Percentiles rank a stretch among this genome's conserved stretches.
Conservation (phyloP, 2,888 invertebrate species). For the Drosophila emarginata region DNA sequence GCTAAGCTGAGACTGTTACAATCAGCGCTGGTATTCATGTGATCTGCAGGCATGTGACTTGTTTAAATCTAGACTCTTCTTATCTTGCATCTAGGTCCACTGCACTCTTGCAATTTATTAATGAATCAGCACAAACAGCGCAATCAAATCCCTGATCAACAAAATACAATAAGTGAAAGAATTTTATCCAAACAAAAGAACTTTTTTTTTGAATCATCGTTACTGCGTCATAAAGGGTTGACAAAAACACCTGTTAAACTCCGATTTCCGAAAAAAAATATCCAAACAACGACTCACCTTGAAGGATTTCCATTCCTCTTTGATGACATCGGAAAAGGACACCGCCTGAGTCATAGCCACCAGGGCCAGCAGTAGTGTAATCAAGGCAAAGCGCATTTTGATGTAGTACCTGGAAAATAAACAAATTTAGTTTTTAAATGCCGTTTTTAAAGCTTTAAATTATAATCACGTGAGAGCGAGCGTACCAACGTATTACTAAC, state of each 20-base stretch:
- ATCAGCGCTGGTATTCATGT: slow-evolving; percentile 50
- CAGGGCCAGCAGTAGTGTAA: slow-evolving; percentile 70
- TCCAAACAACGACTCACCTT: slow-evolving; percentile 84
- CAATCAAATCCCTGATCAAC: slow-evolving; percentile 30
- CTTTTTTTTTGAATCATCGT: slow-evolving; percentile 34
- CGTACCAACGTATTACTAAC: not conserved
- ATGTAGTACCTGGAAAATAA: not conserved
- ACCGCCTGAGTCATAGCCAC: slow-evolving; percentile 86
- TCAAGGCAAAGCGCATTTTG: slow-evolving; percentile 69
- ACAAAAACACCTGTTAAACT: slow-evolving; percentile 27
- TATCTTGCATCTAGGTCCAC: slow-evolving; percentile 25
- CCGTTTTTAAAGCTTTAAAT: not conserved
- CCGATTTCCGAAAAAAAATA: slow-evolving; percentile 24
- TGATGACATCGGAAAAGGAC: slow-evolving; percentile 88
- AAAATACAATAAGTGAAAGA: slow-evolving; percentile 25
- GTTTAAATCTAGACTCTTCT: slow-evolving; percentile 24
- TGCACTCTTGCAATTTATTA: slow-evolving; percentile 35
- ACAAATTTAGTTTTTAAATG: not conserved
- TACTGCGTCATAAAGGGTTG: slow-evolving; percentile 15
- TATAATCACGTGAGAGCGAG: slow-evolving; percentile 26
- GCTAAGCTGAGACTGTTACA: not conserved
- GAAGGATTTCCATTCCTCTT: slow-evolving; percentile 90
- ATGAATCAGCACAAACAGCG: slow-evolving; percentile 17
- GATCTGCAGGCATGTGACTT: slow-evolving; percentile 62
- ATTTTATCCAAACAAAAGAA: slow-evolving; percentile 39